phyloP scores from a whole-genome alignment of 2,888 invertebrate species.

The Rhamphomyia laevipes region DNA sequence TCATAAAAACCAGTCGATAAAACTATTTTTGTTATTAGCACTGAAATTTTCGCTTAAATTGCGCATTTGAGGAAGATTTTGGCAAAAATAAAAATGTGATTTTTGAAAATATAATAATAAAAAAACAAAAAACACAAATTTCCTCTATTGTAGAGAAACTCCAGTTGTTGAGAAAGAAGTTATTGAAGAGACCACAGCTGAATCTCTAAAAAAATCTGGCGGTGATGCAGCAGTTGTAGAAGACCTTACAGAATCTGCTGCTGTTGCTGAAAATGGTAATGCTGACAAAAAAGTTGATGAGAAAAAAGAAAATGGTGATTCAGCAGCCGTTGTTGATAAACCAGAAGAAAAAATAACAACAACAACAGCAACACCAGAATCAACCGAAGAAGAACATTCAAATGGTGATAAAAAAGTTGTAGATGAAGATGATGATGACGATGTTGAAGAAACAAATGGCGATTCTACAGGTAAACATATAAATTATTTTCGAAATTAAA shows the following conservation, averaged over 20 bases:
- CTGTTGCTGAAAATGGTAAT: slow-evolving; percentile 27
- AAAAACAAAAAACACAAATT: too few species aligned
- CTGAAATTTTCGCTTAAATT: background rate
- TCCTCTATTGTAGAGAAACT: slow-evolving; percentile 27
- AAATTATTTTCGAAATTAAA: background rate
- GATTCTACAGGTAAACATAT: slow-evolving; percentile 30
- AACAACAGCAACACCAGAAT: slow-evolving; percentile 17
- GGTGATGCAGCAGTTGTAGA: slow-evolving; percentile 25
- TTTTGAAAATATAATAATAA: too few species aligned
- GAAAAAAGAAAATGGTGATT: slow-evolving; percentile 28
- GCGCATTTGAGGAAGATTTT: too few species aligned
- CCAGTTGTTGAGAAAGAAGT: slow-evolving; percentile 35
- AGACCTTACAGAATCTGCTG: slow-evolving; percentile 23
- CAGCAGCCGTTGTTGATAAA: slow-evolving; percentile 23
- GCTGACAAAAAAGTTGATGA: slow-evolving; percentile 20
- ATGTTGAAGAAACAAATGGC: slow-evolving; percentile 28
- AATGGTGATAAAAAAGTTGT: slow-evolving; percentile 18
- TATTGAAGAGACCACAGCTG: slow-evolving; percentile 23
- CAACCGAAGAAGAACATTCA: slow-evolving; percentile 17
- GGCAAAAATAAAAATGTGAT: too few species aligned
- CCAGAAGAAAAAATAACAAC: too few species aligned
- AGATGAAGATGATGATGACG: slow-evolving; percentile 15
- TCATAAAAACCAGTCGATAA: too few species aligned
- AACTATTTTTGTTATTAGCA: background rate
- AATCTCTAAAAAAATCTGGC: slow-evolving; percentile 8